A percentile compares a stretch with the other conserved stretches of the same genome.
phyloP scores from a whole-genome alignment of 1,140 invertebrate genomes.

The Bombus superbus region DNA sequence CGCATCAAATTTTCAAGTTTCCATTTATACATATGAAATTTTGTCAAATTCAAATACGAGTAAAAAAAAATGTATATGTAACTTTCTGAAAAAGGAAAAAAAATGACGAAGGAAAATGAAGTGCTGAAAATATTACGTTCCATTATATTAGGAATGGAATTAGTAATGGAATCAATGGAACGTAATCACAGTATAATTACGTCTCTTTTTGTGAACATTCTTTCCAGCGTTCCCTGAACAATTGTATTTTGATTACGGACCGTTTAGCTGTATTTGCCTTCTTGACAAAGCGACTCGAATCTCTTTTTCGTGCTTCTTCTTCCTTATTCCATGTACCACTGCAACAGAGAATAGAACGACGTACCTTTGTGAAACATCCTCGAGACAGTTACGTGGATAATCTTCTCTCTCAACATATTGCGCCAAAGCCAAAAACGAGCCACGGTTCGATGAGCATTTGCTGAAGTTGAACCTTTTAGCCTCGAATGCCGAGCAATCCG shows the following conservation, averaged over 20 bases:
- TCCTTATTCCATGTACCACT: constrained; percentile 40
- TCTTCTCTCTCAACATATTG: constrained; percentile 76
- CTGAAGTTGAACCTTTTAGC: constrained; percentile 22
- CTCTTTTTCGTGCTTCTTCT: constrained; percentile 57
- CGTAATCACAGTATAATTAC: no score
- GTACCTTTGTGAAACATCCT: constrained; percentile 37
- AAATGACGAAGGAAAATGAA: no score
- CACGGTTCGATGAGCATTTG: constrained; percentile 72
- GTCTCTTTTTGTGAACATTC: not conserved
- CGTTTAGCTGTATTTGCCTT: constrained; percentile 81
- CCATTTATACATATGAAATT: not conserved
- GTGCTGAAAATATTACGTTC: no score
- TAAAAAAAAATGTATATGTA: not conserved
- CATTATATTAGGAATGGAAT: no score
- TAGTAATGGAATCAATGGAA: no score
- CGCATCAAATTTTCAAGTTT: no score
- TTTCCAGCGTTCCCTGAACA: constrained; percentile 58
- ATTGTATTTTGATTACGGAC: constrained; percentile 79
- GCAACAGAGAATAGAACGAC: constrained; percentile 38
- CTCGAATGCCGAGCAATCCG: constrained; percentile 17
- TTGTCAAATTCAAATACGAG: not conserved
- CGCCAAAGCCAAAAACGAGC: constrained; percentile 75
- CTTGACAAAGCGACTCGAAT: constrained; percentile 81
- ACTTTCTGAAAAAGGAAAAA: not conserved
- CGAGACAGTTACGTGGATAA: constrained; percentile 79